A percentile compares a stretch with the other conserved stretches of the same genome.
Evolutionary conservation across 2,797 vertebrate species (phyloP).

Genomic region (Enteromius anoplus): DNA sequence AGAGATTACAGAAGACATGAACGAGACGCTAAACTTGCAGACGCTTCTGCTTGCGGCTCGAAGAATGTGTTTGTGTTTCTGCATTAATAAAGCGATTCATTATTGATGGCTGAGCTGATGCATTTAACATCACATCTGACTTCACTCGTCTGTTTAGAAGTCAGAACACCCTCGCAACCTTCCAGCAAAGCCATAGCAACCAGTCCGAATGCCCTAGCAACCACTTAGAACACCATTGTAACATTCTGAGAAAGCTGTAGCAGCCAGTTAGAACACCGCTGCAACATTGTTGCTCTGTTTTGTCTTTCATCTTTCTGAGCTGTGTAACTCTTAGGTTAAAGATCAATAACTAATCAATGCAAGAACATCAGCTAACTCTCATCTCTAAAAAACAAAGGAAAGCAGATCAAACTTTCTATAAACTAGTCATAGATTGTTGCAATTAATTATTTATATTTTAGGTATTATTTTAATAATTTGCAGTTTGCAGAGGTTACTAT

Average conservation of each 20-base stretch:
- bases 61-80: not conserved
- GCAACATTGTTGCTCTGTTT: not conserved
- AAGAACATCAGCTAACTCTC: too few species aligned
- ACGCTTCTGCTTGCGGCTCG: not conserved
- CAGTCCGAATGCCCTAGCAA: not conserved
- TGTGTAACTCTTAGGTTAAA: not conserved
- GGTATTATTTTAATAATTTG: not conserved
- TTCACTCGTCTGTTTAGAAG: not conserved
- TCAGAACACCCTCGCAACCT: not conserved
- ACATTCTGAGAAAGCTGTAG: not conserved
- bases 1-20: not conserved
- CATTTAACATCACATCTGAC: not conserved
- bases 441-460: not conserved
- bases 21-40: not conserved
- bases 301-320: not conserved
- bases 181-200: not conserved
- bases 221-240: not conserved
- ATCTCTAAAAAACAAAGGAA: too few species aligned
- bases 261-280: not conserved
- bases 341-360: not conserved
- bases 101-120: slow-evolving; percentile 1
- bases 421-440: not conserved
- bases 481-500: not conserved
- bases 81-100: not conserved
- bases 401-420: too few species aligned